These are phyloP conservation scores for Bovichtus diacanthus DNA, from an alignment of 2,797 vertebrate species.

Conservation along the genomic window DNA sequence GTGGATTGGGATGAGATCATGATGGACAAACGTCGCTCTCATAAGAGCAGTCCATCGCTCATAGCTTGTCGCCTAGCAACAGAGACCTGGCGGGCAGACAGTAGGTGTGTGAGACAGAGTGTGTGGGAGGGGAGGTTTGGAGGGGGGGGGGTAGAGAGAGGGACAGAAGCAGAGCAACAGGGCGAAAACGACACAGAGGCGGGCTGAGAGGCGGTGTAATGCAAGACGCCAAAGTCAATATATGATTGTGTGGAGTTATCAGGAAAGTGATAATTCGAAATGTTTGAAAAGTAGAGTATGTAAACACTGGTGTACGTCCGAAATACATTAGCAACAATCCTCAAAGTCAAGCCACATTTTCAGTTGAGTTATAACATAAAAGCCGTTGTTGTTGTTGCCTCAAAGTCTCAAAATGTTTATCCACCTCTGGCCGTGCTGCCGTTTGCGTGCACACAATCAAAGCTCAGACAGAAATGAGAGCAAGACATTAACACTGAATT, in stretches of 20 bases:
- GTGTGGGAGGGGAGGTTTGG: constrained; percentile 71
- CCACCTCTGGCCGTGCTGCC: background rate
- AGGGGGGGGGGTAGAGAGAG: constrained; percentile 46
- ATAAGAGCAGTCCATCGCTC: constrained; percentile 84
- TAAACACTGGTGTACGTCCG: constrained; percentile 14
- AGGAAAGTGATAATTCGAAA: constrained; percentile 42
- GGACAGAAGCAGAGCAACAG: constrained; percentile 56
- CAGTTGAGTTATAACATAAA: constrained; percentile 4
- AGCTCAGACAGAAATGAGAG: constrained; percentile 17
- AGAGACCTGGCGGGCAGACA: constrained; percentile 87
- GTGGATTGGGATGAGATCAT: constrained; percentile 67
- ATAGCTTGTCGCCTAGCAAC: constrained; percentile 87
- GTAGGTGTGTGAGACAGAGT: constrained; percentile 83
- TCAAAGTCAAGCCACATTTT: constrained; percentile 3
- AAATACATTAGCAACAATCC: background rate
- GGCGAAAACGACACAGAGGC: constrained; percentile 51
- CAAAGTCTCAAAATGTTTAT: constrained; percentile 14
- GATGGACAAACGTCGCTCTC: constrained; percentile 84
- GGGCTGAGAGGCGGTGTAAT: constrained; percentile 36
- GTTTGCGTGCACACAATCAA: constrained; percentile 32
- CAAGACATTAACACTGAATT: constrained; percentile 4
- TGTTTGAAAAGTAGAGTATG: constrained; percentile 17
- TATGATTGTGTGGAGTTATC: constrained; percentile 20
- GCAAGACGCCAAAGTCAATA: constrained; percentile 30
- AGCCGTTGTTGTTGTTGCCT: constrained; percentile 29